Evolutionary conservation across 2,888 invertebrate species (phyloP).

Genomic region (Coelopa pilipes): DNA sequence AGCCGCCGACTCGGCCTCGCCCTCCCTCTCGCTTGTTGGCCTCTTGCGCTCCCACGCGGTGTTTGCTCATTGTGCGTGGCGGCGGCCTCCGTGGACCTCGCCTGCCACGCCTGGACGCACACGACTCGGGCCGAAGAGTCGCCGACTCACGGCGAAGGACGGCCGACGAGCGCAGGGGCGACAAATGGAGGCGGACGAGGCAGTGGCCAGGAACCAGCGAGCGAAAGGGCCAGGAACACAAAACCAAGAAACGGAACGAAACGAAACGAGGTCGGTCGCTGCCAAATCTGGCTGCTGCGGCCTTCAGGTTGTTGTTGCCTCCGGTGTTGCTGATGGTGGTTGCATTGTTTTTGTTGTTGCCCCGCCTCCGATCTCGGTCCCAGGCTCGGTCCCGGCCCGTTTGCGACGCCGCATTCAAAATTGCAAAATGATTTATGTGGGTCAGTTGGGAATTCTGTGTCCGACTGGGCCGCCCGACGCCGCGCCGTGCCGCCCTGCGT

Average conservation of each 20-base stretch:
- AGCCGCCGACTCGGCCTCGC: conserved; percentile 2
- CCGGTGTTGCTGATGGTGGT: neutral
- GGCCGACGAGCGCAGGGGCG: no score
- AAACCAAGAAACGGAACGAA: neutral
- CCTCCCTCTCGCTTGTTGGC: no score
- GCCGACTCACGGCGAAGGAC: no score
- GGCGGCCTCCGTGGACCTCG: no score
- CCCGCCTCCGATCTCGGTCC: neutral
- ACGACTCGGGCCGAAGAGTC: no score
- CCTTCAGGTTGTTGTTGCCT: neutral
- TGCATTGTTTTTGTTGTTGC: conserved; percentile 6
- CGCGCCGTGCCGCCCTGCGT: no score
- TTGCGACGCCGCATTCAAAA: conserved; percentile 51
- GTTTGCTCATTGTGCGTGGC: no score
- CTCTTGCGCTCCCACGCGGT: no score
- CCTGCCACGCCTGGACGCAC: no score
- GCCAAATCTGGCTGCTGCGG: neutral
- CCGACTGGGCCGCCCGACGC: neutral
- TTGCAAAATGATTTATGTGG: conserved; percentile 65
- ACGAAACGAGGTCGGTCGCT: neutral
- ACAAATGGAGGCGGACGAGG: no score
- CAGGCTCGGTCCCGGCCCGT: conserved; percentile 39
- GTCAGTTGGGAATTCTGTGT: conserved; percentile 53
- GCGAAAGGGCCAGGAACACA: neutral
- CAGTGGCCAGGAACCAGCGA: no score